These are phyloP conservation scores for Semotilus atromaculatus DNA, from an alignment of 2,797 vertebrate species.

Conservation along the genomic window DNA sequence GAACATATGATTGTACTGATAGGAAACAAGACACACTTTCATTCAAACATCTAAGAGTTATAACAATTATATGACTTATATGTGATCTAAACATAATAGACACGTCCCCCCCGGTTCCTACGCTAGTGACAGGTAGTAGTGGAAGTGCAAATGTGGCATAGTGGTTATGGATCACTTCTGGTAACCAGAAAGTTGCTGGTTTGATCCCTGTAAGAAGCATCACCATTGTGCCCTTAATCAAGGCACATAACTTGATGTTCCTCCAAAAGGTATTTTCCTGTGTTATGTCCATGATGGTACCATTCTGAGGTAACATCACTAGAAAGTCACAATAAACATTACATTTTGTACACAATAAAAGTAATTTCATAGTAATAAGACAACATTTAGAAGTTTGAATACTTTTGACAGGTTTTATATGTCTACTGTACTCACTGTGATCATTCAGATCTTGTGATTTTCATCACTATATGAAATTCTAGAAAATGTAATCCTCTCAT, in stretches of 20 bases:
- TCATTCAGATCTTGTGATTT: slow-evolving; percentile 50
- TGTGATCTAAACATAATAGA: no score
- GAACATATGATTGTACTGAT: no score
- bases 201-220: neutral
- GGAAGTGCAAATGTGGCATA: neutral
- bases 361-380: neutral
- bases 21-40: no score
- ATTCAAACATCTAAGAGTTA: no score
- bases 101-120: no score
- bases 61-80: no score
- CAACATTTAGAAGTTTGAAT: slow-evolving; percentile 50
- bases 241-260: neutral
- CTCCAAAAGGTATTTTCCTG: neutral
- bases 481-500: slow-evolving; percentile 17
- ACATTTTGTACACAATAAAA: neutral
- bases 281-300: neutral
- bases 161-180: neutral
- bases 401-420: slow-evolving; percentile 71
- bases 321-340: neutral
- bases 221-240: neutral
- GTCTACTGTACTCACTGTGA: slow-evolving; percentile 60
- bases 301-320: neutral
- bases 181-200: neutral
- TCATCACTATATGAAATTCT: slow-evolving; percentile 36
- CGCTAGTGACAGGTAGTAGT: no score